Conservation (phyloP, 2,888 invertebrate genomes). For the Spisula solida region DNA sequence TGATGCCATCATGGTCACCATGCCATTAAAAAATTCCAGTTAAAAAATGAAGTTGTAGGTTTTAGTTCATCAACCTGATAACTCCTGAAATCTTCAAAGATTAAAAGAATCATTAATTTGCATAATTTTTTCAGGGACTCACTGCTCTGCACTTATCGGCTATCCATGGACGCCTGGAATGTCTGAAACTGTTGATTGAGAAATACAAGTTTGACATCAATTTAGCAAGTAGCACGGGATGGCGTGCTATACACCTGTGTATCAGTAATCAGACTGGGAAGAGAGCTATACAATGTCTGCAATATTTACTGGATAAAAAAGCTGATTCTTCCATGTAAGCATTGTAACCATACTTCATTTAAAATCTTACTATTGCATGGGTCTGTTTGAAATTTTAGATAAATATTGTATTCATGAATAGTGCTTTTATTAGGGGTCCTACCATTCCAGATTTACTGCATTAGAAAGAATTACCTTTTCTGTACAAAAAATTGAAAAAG, state of each 20-base stretch:
- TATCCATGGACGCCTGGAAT: conserved; percentile 86
- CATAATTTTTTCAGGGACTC: conserved; percentile 77
- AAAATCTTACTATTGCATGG: no score
- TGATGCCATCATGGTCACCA: no score
- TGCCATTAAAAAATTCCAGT: no score
- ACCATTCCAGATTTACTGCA: no score
- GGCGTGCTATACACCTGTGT: conserved; percentile 86
- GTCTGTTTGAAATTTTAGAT: no score
- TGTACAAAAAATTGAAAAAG: no score
- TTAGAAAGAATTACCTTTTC: no score
- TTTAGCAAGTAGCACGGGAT: conserved; percentile 85
- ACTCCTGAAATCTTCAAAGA: no score
- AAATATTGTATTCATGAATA: no score
- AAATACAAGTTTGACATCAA: conserved; percentile 86
- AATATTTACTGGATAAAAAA: conserved; percentile 85
- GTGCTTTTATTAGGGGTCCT: no score
- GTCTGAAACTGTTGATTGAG: conserved; percentile 85
- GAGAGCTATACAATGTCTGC: conserved; percentile 84
- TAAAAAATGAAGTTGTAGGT: no score
- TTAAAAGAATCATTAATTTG: background rate
- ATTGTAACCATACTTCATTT: background rate
- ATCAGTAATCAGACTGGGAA: conserved; percentile 87
- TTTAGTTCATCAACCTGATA: no score
- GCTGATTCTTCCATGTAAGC: conserved; percentile 86
- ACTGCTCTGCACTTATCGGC: conserved; percentile 87